Percentiles rank a stretch among this genome's conserved stretches.
phyloP scores from a whole-genome alignment of 2,113 vertebrate genomes.

The Prunella himalayana region DNA sequence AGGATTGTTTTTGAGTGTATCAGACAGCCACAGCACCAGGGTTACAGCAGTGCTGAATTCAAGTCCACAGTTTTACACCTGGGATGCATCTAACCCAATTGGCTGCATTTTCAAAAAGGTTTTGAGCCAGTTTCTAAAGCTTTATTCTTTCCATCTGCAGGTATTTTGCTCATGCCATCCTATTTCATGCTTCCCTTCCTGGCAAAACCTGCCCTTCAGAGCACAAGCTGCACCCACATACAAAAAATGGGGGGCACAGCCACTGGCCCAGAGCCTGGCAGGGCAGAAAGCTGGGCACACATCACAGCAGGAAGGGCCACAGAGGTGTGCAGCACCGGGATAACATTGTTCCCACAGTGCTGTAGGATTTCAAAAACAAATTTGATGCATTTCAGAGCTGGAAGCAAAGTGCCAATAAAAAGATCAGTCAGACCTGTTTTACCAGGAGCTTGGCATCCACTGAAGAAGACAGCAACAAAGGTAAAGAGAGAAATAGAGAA shows the following conservation, averaged over 20 bases:
- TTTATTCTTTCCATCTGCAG: not conserved
- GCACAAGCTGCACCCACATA: not conserved
- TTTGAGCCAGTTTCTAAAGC: not conserved
- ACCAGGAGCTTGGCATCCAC: not conserved
- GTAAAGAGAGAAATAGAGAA: not conserved
- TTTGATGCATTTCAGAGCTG: not conserved
- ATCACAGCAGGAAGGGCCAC: not conserved
- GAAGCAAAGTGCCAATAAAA: not conserved
- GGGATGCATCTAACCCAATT: not conserved
- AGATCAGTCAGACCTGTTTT: not conserved
- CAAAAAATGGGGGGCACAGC: not conserved
- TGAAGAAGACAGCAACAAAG: not conserved
- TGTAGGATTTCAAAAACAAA: not conserved
- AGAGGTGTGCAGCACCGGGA: not conserved
- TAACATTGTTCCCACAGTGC: not conserved
- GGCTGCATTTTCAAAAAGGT: not conserved
- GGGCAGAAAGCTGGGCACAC: not conserved
- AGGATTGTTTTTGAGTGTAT: not conserved
- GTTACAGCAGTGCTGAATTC: not conserved
- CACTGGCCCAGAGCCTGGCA: not conserved
- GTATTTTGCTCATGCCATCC: not conserved
- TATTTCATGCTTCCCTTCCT: not conserved
- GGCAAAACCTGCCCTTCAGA: not conserved
- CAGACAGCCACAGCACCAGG: not conserved
- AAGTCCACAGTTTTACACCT: not conserved